Conservation (phyloP, 1,140 invertebrate species). For the Ooceraea biroi region DNA sequence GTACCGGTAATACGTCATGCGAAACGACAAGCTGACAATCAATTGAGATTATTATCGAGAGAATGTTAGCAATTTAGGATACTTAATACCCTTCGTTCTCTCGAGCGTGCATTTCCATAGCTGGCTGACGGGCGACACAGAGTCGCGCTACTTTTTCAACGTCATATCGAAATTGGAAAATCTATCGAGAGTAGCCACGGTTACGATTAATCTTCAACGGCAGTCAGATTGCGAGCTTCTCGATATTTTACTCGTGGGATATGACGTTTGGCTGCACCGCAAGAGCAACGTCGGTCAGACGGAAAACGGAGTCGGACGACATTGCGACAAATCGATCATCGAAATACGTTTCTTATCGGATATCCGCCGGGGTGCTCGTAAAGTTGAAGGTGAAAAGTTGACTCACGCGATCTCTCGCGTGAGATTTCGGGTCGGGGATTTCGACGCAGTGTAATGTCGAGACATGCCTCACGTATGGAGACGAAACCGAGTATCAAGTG, state of each 20-base stretch:
- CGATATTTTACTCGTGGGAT: slow-evolving; percentile 64
- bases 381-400: slow-evolving; percentile 70
- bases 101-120: slow-evolving; percentile 24
- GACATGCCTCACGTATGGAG: slow-evolving; percentile 49
- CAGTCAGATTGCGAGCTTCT: slow-evolving; percentile 24
- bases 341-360: slow-evolving; percentile 63
- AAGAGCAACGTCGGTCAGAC: slow-evolving; percentile 21
- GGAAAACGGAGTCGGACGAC: slow-evolving; percentile 31
- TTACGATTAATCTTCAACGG: slow-evolving; percentile 67
- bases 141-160: slow-evolving; percentile 65
- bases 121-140: slow-evolving; percentile 31
- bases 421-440: slow-evolving; percentile 70
- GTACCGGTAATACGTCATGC: slow-evolving; percentile 12
- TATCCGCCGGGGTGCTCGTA: slow-evolving; percentile 8
- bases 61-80: slow-evolving; percentile 45
- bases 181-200: slow-evolving; percentile 61
- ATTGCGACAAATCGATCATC: slow-evolving; percentile 72
- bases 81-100: slow-evolving; percentile 27
- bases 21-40: slow-evolving; percentile 19
- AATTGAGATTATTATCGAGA: slow-evolving; percentile 32
- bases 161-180: slow-evolving; percentile 58
- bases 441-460: slow-evolving; percentile 42
- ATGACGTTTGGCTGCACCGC: slow-evolving; percentile 1
- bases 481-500: slow-evolving; percentile 16
- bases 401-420: slow-evolving; percentile 74